Base-by-base conservation (phyloP, 2,113 vertebrate species). In the Gracilinanus agilis region DNA sequence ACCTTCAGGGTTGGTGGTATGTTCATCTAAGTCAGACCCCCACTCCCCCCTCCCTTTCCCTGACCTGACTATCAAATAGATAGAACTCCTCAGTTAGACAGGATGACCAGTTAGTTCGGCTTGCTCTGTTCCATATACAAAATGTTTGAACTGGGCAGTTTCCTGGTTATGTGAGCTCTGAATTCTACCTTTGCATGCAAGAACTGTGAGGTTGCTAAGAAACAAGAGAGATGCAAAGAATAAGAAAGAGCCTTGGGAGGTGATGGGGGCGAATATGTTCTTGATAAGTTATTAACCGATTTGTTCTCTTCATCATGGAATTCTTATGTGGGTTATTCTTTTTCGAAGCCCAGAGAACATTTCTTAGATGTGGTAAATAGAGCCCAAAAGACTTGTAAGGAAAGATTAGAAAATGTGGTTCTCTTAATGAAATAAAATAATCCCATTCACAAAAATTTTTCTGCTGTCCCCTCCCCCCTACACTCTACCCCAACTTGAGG, bases 1-100 rank as follows among this genome's bases (percentile, higher is more conserved):
- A 98, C 98, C 98, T 99, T 99, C 98, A 96, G 98, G 98, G 93
- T 49, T 83, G 67, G 67, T 98, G 97, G 98, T 98, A 98, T 97
- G 96, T 98, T 96, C 97, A 95, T 97, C 92, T 98, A 97, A 98
- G 95, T 96, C 97, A 97, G 98, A 98, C 97, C 97, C 98, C 8
- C 55, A 19, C 9, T 9, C 58, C 19, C 56, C 56, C 55, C 56
- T 8, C 25, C 25, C 27, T 25, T 7, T 10, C 27, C 34, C n/a
- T 83, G 21, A 19, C n/a, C 97, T 97, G 94, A 96, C 13, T 83
- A 83, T n/a, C 67, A 83, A 83, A 40, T 16, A 8, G 13, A 75
- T n/a, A 75, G n/a, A 40, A 83, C 54, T 96, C 55, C 90, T 93
- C 90, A 40, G 93, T 92, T 97, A 97, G 88, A 97, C 96, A 97